A percentile compares a stretch with the other conserved stretches of the same genome.
Evolutionary conservation across 2,888 invertebrate genomes (phyloP).

Genomic region (Netelia inedita): DNA sequence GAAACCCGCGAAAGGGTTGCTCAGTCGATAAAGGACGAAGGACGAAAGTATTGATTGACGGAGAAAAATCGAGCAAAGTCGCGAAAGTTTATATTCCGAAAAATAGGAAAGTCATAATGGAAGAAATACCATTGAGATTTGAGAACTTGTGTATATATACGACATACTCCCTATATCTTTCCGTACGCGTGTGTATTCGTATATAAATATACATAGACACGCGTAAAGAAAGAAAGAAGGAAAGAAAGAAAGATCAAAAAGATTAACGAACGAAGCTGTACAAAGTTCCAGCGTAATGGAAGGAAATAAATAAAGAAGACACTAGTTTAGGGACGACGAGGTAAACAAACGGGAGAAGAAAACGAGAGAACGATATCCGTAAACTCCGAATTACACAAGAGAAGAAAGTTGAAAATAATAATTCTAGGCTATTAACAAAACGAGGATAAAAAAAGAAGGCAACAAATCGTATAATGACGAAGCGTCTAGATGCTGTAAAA

Average conservation of each 20-base stretch:
- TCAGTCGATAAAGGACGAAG: conserved; percentile 67
- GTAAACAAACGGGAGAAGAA: not conserved
- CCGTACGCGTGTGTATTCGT: not conserved
- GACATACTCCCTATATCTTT: no score
- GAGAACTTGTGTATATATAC: conserved; percentile 45
- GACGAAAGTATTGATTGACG: conserved; percentile 10
- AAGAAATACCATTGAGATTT: conserved; percentile 53
- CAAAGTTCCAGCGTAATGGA: conserved; percentile 40
- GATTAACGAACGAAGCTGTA: conserved; percentile 36
- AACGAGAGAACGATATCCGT: not conserved
- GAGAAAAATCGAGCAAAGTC: conserved; percentile 20
- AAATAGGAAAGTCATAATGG: conserved; percentile 2
- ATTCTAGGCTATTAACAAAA: not conserved
- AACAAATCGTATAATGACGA: conserved; percentile 15
- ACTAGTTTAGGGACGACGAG: conserved; percentile 39
- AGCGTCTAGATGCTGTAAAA: conserved; percentile 46
- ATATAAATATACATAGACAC: conserved; percentile 1
- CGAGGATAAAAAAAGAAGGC: not conserved
- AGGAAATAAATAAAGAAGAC: conserved; percentile 4
- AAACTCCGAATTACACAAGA: not conserved
- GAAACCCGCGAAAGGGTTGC: conserved; percentile 70
- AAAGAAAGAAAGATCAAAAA: not conserved
- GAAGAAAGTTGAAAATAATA: not conserved
- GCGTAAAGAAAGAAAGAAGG: not conserved
- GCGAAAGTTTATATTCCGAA: conserved; percentile 40